Percentiles rank a stretch among this genome's conserved stretches.
Evolutionary conservation across 2,797 vertebrate species (phyloP).

Genomic region (Amazona ochrocephala): DNA sequence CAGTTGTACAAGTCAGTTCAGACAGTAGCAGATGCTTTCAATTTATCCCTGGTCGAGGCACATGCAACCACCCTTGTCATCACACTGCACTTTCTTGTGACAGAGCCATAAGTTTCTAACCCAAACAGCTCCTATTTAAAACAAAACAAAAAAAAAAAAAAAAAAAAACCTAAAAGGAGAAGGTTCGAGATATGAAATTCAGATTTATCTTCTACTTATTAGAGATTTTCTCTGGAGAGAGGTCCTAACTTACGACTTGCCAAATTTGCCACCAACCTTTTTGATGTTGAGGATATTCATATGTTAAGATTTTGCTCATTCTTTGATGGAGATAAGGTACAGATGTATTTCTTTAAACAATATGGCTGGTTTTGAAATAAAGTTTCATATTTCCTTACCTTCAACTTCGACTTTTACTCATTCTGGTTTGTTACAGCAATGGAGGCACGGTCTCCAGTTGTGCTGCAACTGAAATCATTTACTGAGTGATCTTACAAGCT

Average conservation of each 20-base stretch:
- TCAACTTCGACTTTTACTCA: background rate
- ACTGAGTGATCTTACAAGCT: background rate
- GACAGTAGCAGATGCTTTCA: background rate
- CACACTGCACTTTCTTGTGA: background rate
- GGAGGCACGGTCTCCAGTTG: background rate
- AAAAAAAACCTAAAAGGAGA: background rate
- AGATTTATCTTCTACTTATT: background rate
- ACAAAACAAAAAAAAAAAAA: background rate
- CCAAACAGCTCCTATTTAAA: background rate
- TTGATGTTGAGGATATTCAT: background rate
- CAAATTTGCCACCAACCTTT: background rate
- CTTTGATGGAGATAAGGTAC: background rate
- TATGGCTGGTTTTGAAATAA: background rate
- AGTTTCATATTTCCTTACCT: background rate
- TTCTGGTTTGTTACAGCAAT: background rate
- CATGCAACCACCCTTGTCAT: background rate
- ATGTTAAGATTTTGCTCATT: background rate
- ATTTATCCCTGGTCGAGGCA: background rate
- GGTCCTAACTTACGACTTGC: background rate
- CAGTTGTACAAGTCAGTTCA: background rate
- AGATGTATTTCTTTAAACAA: background rate
- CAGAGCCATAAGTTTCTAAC: background rate
- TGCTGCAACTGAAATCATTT: background rate
- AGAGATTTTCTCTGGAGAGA: background rate
- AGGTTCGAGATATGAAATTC: background rate